Conservation (phyloP, 2,888 invertebrate species). For the Rhogogaster chlorosoma region DNA sequence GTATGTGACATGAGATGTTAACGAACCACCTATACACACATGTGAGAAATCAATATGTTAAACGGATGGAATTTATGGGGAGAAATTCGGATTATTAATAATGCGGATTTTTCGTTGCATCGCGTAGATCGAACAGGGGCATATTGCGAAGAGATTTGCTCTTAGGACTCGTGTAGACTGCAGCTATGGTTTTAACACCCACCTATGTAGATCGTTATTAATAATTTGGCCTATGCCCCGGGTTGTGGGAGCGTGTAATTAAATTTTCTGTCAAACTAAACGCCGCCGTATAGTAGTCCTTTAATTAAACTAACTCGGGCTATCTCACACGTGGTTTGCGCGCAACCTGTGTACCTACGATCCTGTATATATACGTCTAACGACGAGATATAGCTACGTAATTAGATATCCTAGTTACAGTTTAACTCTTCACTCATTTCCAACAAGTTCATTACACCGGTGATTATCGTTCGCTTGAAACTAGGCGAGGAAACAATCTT, state of each 20-base stretch:
- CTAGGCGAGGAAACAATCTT: no score
- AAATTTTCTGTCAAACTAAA: constrained; percentile 39
- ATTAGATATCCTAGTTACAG: no score
- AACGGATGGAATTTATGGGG: background rate
- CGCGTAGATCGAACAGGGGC: no score
- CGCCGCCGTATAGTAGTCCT: constrained; percentile 20
- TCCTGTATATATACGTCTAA: background rate
- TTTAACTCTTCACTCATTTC: no score
- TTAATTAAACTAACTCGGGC: constrained; percentile 35
- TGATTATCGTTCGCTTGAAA: no score
- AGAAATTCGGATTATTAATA: background rate
- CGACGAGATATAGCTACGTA: background rate
- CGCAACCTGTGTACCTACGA: background rate
- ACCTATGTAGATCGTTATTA: constrained; percentile 22
- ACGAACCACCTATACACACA: no score
- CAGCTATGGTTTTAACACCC: background rate
- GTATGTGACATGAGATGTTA: background rate
- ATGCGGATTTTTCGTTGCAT: background rate
- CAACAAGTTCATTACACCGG: no score
- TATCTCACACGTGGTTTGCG: constrained; percentile 24
- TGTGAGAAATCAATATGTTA: no score
- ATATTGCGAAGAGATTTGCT: background rate
- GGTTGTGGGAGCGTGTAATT: background rate
- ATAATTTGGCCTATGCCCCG: background rate
- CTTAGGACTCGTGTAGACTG: background rate